phyloP scores from a whole-genome alignment of 2,888 invertebrate species.

The Nemotelus pantherinus region DNA sequence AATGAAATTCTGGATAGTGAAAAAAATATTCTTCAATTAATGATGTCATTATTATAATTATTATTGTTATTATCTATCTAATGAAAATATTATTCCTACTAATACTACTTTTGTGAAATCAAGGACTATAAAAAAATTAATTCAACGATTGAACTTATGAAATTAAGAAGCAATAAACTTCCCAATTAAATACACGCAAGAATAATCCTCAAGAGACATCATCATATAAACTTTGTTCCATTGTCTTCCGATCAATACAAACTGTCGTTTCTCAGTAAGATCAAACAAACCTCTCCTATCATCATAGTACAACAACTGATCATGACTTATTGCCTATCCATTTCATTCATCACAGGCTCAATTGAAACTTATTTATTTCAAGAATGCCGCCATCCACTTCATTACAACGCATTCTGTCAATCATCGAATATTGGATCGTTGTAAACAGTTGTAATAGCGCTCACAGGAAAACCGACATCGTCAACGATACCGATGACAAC shows the following conservation, averaged over 20 bases:
- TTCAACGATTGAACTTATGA: too few relatives aligned
- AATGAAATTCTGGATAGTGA: too few relatives aligned
- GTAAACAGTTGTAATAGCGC: slow-evolving; percentile 22
- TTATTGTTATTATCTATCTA: too few relatives aligned
- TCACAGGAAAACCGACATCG: slow-evolving; percentile 11
- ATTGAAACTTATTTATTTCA: slow-evolving; percentile 15
- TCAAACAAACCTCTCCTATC: background rate
- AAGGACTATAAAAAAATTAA: too few relatives aligned
- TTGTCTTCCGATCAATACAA: background rate
- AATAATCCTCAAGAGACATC: too few relatives aligned
- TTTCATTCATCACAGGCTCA: slow-evolving; percentile 8
- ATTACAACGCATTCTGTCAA: slow-evolving; percentile 41
- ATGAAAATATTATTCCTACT: too few relatives aligned
- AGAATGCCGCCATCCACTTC: slow-evolving; percentile 27
- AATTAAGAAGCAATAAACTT: too few relatives aligned
- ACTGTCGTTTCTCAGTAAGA: background rate
- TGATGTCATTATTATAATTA: too few relatives aligned
- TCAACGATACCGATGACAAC: background rate
- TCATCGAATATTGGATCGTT: slow-evolving; percentile 34
- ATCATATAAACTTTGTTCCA: background rate
- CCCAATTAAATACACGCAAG: too few relatives aligned
- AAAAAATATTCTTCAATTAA: too few relatives aligned
- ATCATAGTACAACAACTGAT: too few relatives aligned
- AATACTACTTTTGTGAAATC: too few relatives aligned
- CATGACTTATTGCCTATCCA: background rate